Evolutionary conservation across 1,140 invertebrate genomes (phyloP).

Genomic region (Phymorhynchus buccinoides): DNA sequence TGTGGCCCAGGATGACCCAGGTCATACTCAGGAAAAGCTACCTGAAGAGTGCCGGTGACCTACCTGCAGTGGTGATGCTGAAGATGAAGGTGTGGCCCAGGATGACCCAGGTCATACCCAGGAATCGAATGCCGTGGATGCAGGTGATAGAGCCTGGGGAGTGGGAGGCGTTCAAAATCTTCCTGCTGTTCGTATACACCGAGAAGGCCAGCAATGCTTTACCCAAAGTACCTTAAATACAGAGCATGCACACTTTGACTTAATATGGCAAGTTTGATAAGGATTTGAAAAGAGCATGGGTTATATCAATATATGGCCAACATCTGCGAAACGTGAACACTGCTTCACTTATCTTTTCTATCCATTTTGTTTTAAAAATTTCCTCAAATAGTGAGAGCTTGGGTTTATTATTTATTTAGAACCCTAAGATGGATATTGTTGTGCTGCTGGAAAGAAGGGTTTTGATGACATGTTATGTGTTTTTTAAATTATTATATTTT

Average conservation of each 20-base stretch:
- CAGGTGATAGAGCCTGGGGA: conserved; percentile 47
- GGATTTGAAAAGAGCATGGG: not conserved
- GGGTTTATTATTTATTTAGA: too few relatives aligned
- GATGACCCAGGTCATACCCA: conserved; percentile 95
- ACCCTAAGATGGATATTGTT: too few relatives aligned
- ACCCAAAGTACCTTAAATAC: conserved; percentile 44
- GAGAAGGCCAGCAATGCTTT: conserved; percentile 68
- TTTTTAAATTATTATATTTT: too few relatives aligned
- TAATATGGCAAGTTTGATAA: not conserved
- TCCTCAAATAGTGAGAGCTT: too few relatives aligned
- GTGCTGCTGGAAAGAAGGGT: too few relatives aligned
- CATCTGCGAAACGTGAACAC: too few relatives aligned
- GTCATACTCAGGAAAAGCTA: conserved; percentile 90
- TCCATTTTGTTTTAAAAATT: too few relatives aligned
- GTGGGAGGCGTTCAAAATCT: conserved; percentile 65
- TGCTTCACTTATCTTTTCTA: too few relatives aligned
- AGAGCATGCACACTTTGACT: not conserved
- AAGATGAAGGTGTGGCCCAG: conserved; percentile 84
- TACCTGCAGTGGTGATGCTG: conserved; percentile 20
- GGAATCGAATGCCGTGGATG: conserved; percentile 74
- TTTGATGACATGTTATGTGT: too few relatives aligned
- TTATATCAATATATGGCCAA: not conserved
- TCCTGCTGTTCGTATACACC: conserved; percentile 69
- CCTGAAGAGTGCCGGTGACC: too few relatives aligned
- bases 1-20: conserved; percentile 94